Evolutionary conservation across 2,888 invertebrate genomes (phyloP), one percentile per base, ranked within the genome.

Genomic region (Mesoligia furuncula): DNA sequence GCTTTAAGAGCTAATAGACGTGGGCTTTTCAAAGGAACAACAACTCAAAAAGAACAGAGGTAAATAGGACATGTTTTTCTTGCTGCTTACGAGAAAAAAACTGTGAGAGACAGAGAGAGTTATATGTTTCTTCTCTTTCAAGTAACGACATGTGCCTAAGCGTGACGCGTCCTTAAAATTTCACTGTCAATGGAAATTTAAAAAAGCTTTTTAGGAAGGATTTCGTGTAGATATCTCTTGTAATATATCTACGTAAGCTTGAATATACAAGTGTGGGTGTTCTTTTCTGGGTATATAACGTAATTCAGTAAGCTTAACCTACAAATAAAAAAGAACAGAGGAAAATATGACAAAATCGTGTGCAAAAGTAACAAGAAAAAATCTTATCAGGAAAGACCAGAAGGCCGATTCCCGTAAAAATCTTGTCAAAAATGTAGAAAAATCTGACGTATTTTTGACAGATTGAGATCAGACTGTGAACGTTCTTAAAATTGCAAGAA

Each of bases 241-340:
- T 24, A 51, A 51, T 61, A 39, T 24, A 15, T 39, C 6, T 20
- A 36, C 48, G 15, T 8, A 36, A 59, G n/a, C 36, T 24, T 48
- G 6, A 61, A 27, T 36, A 71, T 69, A 78, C 31, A 68, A 61
- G 39, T n/a, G 59, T 39, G 17, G 59, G 48, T 42, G 31, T 68
- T 61, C 31, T 51, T 62, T 68, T 51, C n/a, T 54, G 51, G 31
- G 68, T 62, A 68, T 36, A 42, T 78, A 62, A 78, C 42, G 20
- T 31, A 42, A 77, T 77, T 48, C 4, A 24, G 68, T 27, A 66
- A 77, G 66, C 39, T 75, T 75, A 65, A 24, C 13, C 4, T 36
- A 7, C 36, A 36, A 61, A 20, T 51, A 59, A 39, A 42, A 39
- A 39, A 15, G 0, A 71, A 64, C 45, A 48, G 24, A 27, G 17